Evolutionary conservation across 2,888 invertebrate species (phyloP).

Genomic region (Tenthredo amoena): DNA sequence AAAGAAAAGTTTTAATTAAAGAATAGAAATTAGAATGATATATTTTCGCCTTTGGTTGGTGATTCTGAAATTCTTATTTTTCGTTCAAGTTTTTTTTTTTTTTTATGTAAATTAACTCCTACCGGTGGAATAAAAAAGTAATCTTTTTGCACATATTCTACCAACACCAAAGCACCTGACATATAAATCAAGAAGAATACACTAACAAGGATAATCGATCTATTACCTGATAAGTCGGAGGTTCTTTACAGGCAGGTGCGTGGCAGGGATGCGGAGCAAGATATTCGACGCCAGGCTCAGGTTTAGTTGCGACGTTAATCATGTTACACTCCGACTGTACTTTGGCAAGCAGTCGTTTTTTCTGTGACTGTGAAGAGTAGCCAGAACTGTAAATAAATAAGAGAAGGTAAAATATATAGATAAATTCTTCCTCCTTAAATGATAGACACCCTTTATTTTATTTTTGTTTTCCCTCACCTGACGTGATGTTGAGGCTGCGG

Average conservation of each 20-base stretch:
- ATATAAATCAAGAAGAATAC: background rate
- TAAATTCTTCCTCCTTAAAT: background rate
- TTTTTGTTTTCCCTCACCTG: constrained; percentile 64
- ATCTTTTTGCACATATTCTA: background rate
- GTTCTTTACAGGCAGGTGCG: constrained; percentile 80
- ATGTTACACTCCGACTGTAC: constrained; percentile 88
- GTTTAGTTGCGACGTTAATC: constrained; percentile 81
- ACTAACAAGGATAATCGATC: background rate
- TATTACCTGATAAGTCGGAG: constrained; percentile 76
- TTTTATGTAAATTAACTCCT: background rate
- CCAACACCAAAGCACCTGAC: constrained; percentile 11
- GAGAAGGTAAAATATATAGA: background rate
- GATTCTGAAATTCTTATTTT: constrained; percentile 47
- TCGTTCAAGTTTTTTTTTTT: background rate
- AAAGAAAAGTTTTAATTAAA: constrained; percentile 55
- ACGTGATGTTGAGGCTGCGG: constrained; percentile 78
- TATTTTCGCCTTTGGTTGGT: constrained; percentile 37
- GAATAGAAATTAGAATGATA: background rate
- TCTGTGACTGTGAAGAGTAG: constrained; percentile 88
- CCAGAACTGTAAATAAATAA: constrained; percentile 70
- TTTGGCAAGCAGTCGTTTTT: constrained; percentile 93
- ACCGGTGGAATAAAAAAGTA: no score
- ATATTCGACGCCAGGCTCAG: constrained; percentile 81
- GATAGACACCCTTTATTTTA: constrained; percentile 42
- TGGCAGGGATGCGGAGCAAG: constrained; percentile 78